Base-by-base conservation (phyloP, 2,113 vertebrate species). In the Platichthys flesus region DNA sequence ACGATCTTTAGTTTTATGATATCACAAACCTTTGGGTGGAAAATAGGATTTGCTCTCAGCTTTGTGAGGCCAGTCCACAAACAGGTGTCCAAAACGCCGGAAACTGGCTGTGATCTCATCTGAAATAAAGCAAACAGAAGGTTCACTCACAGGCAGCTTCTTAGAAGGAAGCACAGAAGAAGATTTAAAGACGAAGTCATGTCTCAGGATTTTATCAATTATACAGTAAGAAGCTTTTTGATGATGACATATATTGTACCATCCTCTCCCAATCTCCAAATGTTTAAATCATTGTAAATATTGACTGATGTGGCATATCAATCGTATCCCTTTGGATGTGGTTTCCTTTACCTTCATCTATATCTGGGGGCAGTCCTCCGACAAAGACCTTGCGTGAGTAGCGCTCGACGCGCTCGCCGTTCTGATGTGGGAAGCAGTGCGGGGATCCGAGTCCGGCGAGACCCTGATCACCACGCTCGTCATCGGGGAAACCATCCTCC, bases 351-450 rank as follows among this genome's bases (percentile, higher is more conserved):
- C 98, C 98, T 99, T 99, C 98, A 74, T 99, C 98, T 55, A 99
- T 99, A 87, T 99, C 98, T 0, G 98, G 98, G 20, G 98, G 98
- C 71, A 99, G 91, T 63, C 98, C 98, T 0, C 98, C 98, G 0
- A 99, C 98, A 63, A 99, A 99, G 78, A 99, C 98, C 69, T 99
- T 99, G 31, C 98, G 97, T 2, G 98, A 99, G 59, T 99, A 99
- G 42, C 97, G 97, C 45, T 99, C 98, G 15, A 99, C 96, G 1
- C 97, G 91, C 85, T 99, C 98, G 73, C 98, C 98, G n/a, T 99
- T 99, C 93, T 99, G 98, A 89, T 99, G 97, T 42, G 97, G 96
- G 83, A 99, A 99, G 93, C 98, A 99, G 91, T 98, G 98, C 26
- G 97, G 97, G 5, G 97, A 98, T 0, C 97, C 96, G 47, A 99